Conservation (phyloP, 2,113 vertebrate genomes). For the Centropus unirufus region DNA sequence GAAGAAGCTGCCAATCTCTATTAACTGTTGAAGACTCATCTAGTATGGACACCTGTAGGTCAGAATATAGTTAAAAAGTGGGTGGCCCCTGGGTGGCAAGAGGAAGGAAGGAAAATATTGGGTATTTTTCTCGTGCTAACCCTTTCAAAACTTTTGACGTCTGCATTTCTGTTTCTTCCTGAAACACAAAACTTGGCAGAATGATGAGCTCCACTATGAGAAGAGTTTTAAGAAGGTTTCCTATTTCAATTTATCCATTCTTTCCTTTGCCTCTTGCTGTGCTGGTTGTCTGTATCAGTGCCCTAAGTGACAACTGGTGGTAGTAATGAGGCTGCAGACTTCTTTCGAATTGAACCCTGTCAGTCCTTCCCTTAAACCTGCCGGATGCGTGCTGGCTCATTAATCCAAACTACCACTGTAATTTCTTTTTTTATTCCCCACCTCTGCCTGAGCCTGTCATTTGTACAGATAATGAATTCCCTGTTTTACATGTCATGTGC, state of each 20-base stretch:
- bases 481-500: slow-evolving; percentile 2
- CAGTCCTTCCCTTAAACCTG: slow-evolving; percentile 56
- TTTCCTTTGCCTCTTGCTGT: slow-evolving; percentile 26
- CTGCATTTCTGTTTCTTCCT: background rate
- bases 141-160: background rate
- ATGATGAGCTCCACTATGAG: background rate
- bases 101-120: background rate
- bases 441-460: background rate
- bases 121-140: background rate
- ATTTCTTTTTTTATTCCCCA: slow-evolving; percentile 10
- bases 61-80: background rate
- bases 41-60: background rate
- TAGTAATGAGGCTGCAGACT: slow-evolving; percentile 65
- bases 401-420: slow-evolving; percentile 57
- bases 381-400: slow-evolving; percentile 64
- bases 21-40: background rate
- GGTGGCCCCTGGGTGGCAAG: background rate
- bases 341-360: slow-evolving; percentile 68
- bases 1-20: background rate
- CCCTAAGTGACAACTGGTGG: slow-evolving; percentile 60
- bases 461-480: slow-evolving; percentile 11
- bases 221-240: slow-evolving; percentile 24
- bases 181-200: background rate
- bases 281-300: slow-evolving; percentile 4
- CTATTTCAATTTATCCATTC: background rate